phyloP scores from a whole-genome alignment of 2,113 vertebrate species.

The Aegotheles bennettii region DNA sequence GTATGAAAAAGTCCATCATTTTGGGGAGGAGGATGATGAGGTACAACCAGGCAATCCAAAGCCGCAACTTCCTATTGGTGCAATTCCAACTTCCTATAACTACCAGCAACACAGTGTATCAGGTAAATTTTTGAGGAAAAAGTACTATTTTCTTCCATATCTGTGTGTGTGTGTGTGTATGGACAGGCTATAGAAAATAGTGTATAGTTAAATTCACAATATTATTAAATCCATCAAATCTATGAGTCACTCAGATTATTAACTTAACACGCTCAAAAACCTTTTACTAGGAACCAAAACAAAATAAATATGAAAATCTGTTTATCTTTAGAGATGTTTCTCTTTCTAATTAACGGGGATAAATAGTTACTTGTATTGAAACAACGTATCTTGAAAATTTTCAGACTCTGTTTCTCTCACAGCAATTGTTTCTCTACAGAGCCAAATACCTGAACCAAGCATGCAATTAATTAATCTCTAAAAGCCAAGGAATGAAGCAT shows the following conservation, averaged over 20 bases:
- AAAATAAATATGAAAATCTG: neutral
- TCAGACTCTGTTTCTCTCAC: neutral
- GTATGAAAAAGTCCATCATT: constrained; percentile 99
- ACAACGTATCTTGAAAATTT: neutral
- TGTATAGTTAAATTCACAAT: neutral
- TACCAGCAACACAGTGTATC: constrained; percentile 99
- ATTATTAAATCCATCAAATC: neutral
- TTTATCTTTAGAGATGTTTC: neutral
- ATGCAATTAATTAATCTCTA: neutral
- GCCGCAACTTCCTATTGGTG: constrained; percentile 94
- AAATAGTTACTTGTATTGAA: neutral
- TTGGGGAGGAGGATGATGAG: constrained; percentile 98
- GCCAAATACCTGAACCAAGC: neutral
- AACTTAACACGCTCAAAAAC: neutral
- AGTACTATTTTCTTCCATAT: neutral
- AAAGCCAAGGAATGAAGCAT: neutral
- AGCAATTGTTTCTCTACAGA: neutral
- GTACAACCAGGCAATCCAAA: constrained; percentile 95
- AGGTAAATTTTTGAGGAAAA: constrained; percentile 76
- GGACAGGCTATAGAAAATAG: neutral
- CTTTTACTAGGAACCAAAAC: neutral
- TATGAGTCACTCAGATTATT: neutral
- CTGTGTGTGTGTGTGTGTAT: neutral
- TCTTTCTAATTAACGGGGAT: neutral
- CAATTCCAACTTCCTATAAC: constrained; percentile 97